phyloP scores from a whole-genome alignment of 2,113 vertebrate genomes.

The Colossoma macropomum region DNA sequence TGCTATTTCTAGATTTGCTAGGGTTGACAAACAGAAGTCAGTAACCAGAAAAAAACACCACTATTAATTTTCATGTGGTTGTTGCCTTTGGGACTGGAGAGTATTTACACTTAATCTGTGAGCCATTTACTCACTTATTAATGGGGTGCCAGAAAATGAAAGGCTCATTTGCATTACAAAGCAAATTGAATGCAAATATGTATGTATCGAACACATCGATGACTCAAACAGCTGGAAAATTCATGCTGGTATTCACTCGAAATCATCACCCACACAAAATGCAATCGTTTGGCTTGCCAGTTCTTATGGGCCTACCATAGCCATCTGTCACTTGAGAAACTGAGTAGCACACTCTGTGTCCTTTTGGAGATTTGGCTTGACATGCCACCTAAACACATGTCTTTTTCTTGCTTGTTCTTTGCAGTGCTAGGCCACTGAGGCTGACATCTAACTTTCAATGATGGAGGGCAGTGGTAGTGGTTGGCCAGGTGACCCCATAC shows the following conservation, averaged over 20 bases:
- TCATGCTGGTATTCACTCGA: background rate
- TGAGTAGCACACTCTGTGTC: background rate
- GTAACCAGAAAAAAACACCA: background rate
- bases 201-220: background rate
- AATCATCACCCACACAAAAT: slow-evolving; percentile 13
- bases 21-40: background rate
- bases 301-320: slow-evolving; percentile 3
- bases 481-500: slow-evolving; percentile 60
- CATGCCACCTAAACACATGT: background rate
- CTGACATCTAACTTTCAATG: slow-evolving; percentile 10
- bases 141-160: background rate
- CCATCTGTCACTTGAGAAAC: slow-evolving; percentile 40
- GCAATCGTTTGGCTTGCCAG: background rate
- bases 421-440: slow-evolving; percentile 5
- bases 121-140: slow-evolving; percentile 32
- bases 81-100: background rate
- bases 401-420: background rate
- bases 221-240: background rate
- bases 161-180: slow-evolving; percentile 30
- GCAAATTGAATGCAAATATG: background rate
- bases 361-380: background rate
- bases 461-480: slow-evolving; percentile 73
- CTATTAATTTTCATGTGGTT: background rate
- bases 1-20: background rate
- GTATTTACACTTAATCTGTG: slow-evolving; percentile 19